Evolutionary conservation across 2,888 invertebrate species (phyloP).

Genomic region (Sarcophaga caerulescens): DNA sequence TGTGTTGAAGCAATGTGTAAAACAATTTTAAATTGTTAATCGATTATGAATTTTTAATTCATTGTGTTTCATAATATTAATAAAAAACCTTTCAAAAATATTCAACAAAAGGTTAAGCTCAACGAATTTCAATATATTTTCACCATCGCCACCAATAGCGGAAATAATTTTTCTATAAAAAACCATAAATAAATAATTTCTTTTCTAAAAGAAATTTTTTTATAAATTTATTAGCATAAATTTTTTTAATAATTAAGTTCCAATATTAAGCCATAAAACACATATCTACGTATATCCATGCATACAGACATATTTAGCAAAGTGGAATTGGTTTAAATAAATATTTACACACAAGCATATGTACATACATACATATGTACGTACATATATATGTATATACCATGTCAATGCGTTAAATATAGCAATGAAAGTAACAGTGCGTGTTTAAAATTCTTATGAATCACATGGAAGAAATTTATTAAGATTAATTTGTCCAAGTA

Average conservation of each 20-base stretch:
- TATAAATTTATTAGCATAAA: slow-evolving; percentile 48
- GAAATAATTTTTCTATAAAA: slow-evolving; percentile 4
- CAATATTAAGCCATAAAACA: slow-evolving; percentile 13
- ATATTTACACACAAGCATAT: neutral
- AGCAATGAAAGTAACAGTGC: slow-evolving; percentile 69
- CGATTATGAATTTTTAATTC: no score
- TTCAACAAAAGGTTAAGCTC: no score
- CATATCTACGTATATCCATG: no score
- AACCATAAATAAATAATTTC: slow-evolving; percentile 31
- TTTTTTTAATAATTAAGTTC: slow-evolving; percentile 56
- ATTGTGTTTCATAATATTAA: no score
- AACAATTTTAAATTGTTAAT: no score
- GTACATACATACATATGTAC: no score
- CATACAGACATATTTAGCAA: no score
- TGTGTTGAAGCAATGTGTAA: no score
- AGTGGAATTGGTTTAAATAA: neutral
- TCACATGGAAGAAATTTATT: slow-evolving; percentile 25
- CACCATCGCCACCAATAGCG: neutral
- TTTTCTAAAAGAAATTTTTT: slow-evolving; percentile 46
- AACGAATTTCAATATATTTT: no score
- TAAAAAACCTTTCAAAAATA: no score
- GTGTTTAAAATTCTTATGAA: slow-evolving; percentile 66
- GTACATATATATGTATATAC: no score
- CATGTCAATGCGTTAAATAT: slow-evolving; percentile 20
- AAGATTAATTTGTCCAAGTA: slow-evolving; percentile 9